Percentiles rank a stretch among this genome's conserved stretches.
These are phyloP conservation scores for Philopotamus ludificatus DNA, from an alignment of 1,140 invertebrate species.

Conservation along the genomic window DNA sequence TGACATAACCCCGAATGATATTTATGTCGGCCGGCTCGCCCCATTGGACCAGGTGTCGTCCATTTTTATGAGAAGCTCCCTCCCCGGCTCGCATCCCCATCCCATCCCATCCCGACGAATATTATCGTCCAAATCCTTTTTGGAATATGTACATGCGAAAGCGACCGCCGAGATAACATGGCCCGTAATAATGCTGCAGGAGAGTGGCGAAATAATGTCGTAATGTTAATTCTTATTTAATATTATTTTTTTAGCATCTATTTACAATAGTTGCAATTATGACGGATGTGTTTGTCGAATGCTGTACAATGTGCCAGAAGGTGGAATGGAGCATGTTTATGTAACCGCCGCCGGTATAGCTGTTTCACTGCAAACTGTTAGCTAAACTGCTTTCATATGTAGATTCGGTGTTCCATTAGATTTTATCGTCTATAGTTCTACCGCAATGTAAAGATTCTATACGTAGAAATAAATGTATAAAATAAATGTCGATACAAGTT, in stretches of 20 bases:
- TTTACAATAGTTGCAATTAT: background rate
- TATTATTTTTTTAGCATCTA: background rate
- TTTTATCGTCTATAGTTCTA: background rate
- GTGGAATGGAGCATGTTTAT: background rate
- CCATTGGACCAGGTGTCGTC: conserved; percentile 42
- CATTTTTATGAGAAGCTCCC: conserved; percentile 40
- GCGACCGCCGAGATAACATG: background rate
- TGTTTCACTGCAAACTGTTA: conserved; percentile 14
- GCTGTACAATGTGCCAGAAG: background rate
- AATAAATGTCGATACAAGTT: no score
- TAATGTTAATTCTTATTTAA: background rate
- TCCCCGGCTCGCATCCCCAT: conserved; percentile 2
- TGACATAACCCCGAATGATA: conserved; percentile 43
- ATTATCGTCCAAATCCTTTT: conserved; percentile 35
- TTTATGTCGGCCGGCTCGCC: conserved; percentile 40
- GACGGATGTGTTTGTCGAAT: background rate
- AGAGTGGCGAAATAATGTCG: background rate
- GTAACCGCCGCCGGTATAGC: conserved; percentile 8
- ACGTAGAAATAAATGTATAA: background rate
- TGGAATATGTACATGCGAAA: conserved; percentile 39
- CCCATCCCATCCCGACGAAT: background rate
- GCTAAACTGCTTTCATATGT: conserved; percentile 22
- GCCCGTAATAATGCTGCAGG: background rate
- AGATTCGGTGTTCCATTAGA: conserved; percentile 9
- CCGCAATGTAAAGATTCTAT: background rate